Evolutionary conservation across 2,113 vertebrate genomes (phyloP).

Genomic region (Myotis davidii): DNA sequence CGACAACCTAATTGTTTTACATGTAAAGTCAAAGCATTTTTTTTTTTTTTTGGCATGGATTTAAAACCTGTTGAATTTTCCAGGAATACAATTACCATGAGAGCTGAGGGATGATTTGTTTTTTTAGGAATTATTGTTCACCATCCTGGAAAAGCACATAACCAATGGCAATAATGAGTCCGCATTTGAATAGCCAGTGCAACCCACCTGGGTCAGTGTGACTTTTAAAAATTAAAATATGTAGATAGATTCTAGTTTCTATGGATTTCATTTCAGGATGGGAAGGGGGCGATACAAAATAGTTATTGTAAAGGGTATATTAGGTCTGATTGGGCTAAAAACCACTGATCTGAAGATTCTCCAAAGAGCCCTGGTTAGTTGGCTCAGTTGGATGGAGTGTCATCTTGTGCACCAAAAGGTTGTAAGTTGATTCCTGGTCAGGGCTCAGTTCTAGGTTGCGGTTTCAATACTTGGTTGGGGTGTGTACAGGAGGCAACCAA

Average conservation of each 20-base stretch:
- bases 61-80: neutral
- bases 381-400: too few relatives aligned
- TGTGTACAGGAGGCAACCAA: too few relatives aligned
- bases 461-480: too few relatives aligned
- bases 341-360: neutral
- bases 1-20: neutral
- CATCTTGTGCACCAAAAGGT: too few relatives aligned
- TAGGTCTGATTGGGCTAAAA: conserved; percentile 26
- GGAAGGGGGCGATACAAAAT: neutral
- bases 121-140: neutral
- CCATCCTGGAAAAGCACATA: neutral
- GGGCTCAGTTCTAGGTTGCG: too few relatives aligned
- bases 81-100: neutral
- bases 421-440: too few relatives aligned
- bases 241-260: neutral
- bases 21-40: neutral
- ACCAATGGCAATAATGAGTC: neutral
- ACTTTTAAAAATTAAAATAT: neutral
- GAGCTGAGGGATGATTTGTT: neutral
- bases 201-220: neutral
- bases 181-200: neutral
- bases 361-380: neutral
- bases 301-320: neutral
- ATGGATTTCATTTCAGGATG: neutral
- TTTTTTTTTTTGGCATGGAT: neutral